Conservation (phyloP, 2,888 invertebrate species). For the Muscina levida region DNA sequence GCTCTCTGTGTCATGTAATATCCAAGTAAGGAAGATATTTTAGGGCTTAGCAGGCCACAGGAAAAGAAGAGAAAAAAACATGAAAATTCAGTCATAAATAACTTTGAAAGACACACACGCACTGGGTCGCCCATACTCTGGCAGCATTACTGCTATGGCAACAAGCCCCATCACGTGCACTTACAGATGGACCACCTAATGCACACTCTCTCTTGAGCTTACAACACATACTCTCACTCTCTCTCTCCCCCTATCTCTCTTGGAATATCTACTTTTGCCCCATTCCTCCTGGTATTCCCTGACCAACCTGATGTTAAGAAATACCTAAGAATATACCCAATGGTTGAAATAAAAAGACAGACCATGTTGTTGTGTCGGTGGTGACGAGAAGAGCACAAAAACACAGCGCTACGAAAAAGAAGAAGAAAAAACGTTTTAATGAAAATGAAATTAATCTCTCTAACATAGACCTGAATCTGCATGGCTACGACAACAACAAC, state of each 20-base stretch:
- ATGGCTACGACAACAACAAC: no score
- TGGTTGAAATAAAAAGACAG: conserved; percentile 12
- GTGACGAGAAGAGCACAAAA: conserved; percentile 2
- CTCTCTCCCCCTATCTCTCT: not conserved
- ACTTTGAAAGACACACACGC: no score
- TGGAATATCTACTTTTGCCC: no score
- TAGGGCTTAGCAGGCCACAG: no score
- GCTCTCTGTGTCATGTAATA: not conserved
- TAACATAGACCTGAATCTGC: conserved; percentile 96
- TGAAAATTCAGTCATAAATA: no score
- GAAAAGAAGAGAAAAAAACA: no score
- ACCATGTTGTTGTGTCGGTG: not conserved
- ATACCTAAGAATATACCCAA: conserved; percentile 10
- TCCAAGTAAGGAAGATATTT: no score
- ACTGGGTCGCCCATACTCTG: no score
- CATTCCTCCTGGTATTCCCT: not conserved
- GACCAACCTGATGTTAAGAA: not conserved
- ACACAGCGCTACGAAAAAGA: conserved; percentile 44
- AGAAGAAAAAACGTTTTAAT: conserved; percentile 62
- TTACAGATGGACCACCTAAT: no score
- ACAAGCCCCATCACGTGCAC: no score
- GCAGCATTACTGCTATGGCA: no score
- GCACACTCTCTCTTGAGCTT: no score
- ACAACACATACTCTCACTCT: not conserved
- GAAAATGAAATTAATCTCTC: conserved; percentile 80